Evolutionary conservation across 2,113 vertebrate genomes (phyloP).

Genomic region (Phaethornis superciliosus): DNA sequence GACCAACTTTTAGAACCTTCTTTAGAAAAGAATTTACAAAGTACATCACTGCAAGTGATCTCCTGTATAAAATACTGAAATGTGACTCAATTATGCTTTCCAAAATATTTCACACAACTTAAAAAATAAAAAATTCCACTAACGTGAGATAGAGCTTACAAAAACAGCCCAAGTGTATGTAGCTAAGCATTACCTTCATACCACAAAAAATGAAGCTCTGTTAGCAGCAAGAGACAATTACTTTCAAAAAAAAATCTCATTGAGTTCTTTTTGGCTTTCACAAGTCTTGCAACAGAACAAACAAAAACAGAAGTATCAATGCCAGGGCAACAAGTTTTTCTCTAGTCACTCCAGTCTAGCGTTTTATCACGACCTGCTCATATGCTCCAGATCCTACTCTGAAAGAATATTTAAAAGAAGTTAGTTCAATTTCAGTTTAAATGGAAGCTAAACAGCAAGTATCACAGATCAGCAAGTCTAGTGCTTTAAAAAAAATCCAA

Average conservation of each 20-base stretch:
- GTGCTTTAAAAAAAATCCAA: neutral
- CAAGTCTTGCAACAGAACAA: conserved; percentile 15
- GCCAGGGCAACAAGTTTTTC: neutral
- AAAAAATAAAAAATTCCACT: neutral
- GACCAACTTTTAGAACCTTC: neutral
- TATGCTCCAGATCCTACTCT: conserved; percentile 89
- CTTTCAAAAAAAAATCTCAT: neutral
- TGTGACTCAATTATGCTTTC: neutral
- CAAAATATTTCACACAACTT: neutral
- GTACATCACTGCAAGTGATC: neutral
- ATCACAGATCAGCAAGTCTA: neutral
- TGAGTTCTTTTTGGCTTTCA: neutral
- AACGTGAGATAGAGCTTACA: neutral
- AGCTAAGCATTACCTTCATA: neutral
- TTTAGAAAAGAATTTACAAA: neutral
- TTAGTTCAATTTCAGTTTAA: neutral
- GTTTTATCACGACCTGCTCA: conserved; percentile 96
- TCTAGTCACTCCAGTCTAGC: conserved; percentile 64
- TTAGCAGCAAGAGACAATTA: neutral
- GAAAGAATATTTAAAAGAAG: conserved; percentile 31
- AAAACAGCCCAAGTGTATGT: neutral
- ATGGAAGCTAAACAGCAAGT: neutral
- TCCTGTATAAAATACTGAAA: neutral
- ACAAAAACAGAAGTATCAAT: neutral
- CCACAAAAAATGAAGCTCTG: neutral